Conservation (phyloP, 2,113 vertebrate species). For the Falco punctatus region DNA sequence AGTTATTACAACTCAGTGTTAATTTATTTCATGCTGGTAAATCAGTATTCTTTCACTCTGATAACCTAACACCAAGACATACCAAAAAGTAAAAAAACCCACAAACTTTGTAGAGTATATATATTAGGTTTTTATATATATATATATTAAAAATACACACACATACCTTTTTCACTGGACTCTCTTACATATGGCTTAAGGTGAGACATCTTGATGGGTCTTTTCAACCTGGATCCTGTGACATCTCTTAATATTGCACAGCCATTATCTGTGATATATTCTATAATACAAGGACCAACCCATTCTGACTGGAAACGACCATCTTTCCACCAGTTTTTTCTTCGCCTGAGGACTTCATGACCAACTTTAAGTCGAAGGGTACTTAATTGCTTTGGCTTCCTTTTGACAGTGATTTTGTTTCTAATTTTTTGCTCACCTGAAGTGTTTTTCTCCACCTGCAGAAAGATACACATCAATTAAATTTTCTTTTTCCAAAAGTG, state of each 20-base stretch:
- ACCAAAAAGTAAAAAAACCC: background rate
- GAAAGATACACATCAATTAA: background rate
- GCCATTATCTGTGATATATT: slow-evolving; percentile 75
- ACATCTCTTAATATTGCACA: slow-evolving; percentile 74
- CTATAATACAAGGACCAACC: slow-evolving; percentile 78
- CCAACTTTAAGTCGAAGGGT: slow-evolving; percentile 74
- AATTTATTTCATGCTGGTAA: background rate
- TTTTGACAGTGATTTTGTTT: slow-evolving; percentile 63
- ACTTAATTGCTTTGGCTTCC: slow-evolving; percentile 72
- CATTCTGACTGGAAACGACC: slow-evolving; percentile 76
- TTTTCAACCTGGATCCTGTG: slow-evolving; percentile 69
- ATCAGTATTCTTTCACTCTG: background rate
- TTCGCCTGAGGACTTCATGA: slow-evolving; percentile 78
- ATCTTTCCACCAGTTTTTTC: slow-evolving; percentile 79
- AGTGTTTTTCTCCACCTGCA: slow-evolving; percentile 49
- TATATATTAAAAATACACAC: background rate
- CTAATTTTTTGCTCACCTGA: slow-evolving; percentile 31
- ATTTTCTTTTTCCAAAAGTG: background rate
- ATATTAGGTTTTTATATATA: background rate
- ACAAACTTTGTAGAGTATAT: background rate
- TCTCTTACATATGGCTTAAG: slow-evolving; percentile 74
- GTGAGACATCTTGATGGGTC: slow-evolving; percentile 79
- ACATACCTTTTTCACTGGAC: slow-evolving; percentile 61
- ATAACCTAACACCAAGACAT: background rate
- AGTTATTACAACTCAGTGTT: background rate